Base-by-base conservation (phyloP, 2,797 vertebrate species). In the Channa striata region DNA sequence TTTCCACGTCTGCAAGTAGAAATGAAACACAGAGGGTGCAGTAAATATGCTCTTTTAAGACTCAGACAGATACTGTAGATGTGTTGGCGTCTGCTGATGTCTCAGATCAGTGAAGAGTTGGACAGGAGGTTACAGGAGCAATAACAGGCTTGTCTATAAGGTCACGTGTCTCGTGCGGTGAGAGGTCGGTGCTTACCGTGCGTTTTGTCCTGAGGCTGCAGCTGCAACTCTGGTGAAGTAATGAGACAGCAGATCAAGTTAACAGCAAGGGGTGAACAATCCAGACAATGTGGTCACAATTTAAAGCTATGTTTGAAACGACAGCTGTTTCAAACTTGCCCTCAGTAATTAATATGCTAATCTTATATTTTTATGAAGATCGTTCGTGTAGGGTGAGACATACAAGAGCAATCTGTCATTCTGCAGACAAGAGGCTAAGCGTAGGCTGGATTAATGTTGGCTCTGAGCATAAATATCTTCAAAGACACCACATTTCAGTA, bases 191-290 rank as follows among this genome's bases (percentile, higher is more conserved):
- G 54, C 60, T 42, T n/a, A 17, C 44, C 37, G 56, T 36, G 13
- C 33, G 1, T 43, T 66, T 73, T 39, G 57, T 66, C 71, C 73
- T 73, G 71, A 74, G 36, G 42, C 68, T 53, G 74, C 50, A 21
- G 21, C 21, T 52, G 3, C 11, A 44, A 42, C 37, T 71, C 17
- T 25, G 42, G 49, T 63, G 57, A 40, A 50, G 30, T 77, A 69
- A 72, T 58, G 68, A 67, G 73, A 63, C 57, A 13, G n/a, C 36
- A 48, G 48, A 46, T 30, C 30, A 23, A 19, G 43, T 10, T 20
- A 57, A 60, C 63, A 59, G 67, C 17, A 10, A n/a, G 46, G 13
- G n/a, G 25, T 20, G 2, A 13, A 60, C 47, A 17, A 23, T 11
- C 59, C 46, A 47, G 52, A 59, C 53, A 47, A 50, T 48, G 23